Evolutionary conservation across 1,140 invertebrate species (phyloP), one percentile per base, ranked within the genome.

Genomic region (Sinella curviseta): DNA sequence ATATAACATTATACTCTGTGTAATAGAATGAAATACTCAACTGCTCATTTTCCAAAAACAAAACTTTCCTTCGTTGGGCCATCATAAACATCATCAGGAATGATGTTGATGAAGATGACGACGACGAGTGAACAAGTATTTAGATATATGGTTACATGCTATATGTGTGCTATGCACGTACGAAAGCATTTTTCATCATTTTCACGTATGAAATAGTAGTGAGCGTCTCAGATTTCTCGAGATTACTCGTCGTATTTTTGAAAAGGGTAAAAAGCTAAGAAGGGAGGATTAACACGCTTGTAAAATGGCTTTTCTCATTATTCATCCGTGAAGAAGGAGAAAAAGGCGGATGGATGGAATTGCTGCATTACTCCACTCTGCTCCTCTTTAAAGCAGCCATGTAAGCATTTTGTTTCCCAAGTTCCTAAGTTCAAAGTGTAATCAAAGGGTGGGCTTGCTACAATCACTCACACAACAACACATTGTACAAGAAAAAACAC

Each of bases 291-390:
- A 81, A 81, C 80, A 81, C 31, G 81, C 75, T 73, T 79, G 78
- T 82, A 79, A 70, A 82, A 82, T 82, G 78, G 81, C 26, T 79
- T 82, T 78, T 77, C 78, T 82, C 81, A 82, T 82, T 82, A 82
- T 75, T 82, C 81, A 82, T 82, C 81, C 76, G 70, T 78, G 34
- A 60, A 65, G 74, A 80, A 76, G 78, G 55, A n/a, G n/a, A 74
- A 74, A 60, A 70, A 70, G 65, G 65, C 65, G 65, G 30, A 65
- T 65, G 65, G 65, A 70, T 31, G 30, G 30, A 70, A 70, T 33
- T 70, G 65, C 26, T 30, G 28, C 31, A 3, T 65, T n/a, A n/a
- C n/a, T n/a, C n/a, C n/a, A n/a, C n/a, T n/a, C n/a, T n/a, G n/a
- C n/a, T n/a, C n/a, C 24, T 60, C 55, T 26, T 60, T 60, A 60